phyloP scores from a whole-genome alignment of 2,113 vertebrate genomes.

The Parus major region DNA sequence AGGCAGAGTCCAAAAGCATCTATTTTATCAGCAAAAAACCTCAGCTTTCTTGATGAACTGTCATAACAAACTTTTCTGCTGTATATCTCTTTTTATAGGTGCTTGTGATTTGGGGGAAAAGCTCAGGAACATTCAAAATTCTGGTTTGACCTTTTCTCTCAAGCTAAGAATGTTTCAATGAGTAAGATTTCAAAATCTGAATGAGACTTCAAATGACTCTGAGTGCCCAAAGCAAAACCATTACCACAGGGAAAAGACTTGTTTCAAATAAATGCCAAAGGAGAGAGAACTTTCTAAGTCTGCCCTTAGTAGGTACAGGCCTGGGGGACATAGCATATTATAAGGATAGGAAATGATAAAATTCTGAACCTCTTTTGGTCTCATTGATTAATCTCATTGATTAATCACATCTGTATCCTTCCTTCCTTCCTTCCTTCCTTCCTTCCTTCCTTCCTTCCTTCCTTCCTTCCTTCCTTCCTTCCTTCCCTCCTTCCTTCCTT shows the following conservation, averaged over 20 bases:
- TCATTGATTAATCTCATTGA: background rate
- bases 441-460: background rate
- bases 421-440: background rate
- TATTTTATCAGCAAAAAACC: background rate
- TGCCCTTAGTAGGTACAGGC: slow-evolving; percentile 19
- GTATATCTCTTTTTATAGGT: background rate
- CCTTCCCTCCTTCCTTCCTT: background rate
- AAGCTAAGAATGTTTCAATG: slow-evolving; percentile 36
- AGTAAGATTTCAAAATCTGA: slow-evolving; percentile 54
- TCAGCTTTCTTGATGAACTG: background rate
- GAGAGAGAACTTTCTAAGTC: slow-evolving; percentile 29
- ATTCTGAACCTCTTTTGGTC: background rate
- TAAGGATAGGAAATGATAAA: background rate
- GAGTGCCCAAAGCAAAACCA: slow-evolving; percentile 29
- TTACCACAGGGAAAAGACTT: slow-evolving; percentile 7
- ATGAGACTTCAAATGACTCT: slow-evolving; percentile 50
- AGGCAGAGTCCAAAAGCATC: background rate
- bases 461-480: background rate
- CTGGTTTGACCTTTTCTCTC: slow-evolving; percentile 36
- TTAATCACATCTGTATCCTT: background rate
- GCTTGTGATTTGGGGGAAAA: slow-evolving; percentile 1
- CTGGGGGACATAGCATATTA: background rate
- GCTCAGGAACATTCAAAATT: background rate
- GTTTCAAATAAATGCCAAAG: slow-evolving; percentile 48
- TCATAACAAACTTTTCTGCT: slow-evolving; percentile 6